These are phyloP conservation scores for Protobothrops flavoviridis DNA, from an alignment of 2,113 vertebrate genomes.

Conservation along the genomic window DNA sequence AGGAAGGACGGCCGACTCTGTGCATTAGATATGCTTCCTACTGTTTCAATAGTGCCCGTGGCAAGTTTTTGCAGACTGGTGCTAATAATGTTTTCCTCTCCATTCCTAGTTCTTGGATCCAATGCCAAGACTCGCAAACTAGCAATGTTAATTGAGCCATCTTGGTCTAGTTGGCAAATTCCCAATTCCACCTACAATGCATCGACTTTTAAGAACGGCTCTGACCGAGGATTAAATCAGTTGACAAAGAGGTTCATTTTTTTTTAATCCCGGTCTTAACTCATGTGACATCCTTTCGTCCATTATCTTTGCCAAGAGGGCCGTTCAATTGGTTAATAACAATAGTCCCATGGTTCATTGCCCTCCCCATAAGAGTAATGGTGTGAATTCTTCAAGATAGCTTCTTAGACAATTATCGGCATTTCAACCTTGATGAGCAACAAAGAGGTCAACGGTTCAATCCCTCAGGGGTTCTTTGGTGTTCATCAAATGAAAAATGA, in stretches of 20 bases:
- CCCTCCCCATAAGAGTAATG: neutral
- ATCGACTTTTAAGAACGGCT: slow-evolving; percentile 25
- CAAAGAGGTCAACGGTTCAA: neutral
- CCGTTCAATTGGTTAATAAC: slow-evolving; percentile 30
- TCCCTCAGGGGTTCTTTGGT: neutral
- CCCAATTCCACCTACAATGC: neutral
- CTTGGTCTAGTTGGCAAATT: slow-evolving; percentile 15
- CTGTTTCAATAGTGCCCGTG: neutral
- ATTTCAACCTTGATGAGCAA: neutral
- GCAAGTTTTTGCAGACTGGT: neutral
- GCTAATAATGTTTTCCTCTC: neutral
- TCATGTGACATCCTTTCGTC: slow-evolving; percentile 13
- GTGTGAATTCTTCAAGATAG: slow-evolving; percentile 5
- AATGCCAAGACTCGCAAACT: neutral
- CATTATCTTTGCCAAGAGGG: slow-evolving; percentile 17
- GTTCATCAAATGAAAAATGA: slow-evolving; percentile 1
- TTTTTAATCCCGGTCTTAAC: slow-evolving; percentile 2
- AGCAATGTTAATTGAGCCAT: neutral
- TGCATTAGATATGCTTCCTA: neutral
- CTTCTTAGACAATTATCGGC: neutral
- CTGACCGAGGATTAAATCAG: slow-evolving; percentile 11
- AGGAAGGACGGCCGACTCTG: neutral
- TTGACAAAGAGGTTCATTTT: slow-evolving; percentile 9
- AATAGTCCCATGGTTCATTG: neutral
- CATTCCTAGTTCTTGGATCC: neutral